These are phyloP conservation scores for Lasioglossum lativentre DNA, from an alignment of 2,888 invertebrate species.

Conservation along the genomic window DNA sequence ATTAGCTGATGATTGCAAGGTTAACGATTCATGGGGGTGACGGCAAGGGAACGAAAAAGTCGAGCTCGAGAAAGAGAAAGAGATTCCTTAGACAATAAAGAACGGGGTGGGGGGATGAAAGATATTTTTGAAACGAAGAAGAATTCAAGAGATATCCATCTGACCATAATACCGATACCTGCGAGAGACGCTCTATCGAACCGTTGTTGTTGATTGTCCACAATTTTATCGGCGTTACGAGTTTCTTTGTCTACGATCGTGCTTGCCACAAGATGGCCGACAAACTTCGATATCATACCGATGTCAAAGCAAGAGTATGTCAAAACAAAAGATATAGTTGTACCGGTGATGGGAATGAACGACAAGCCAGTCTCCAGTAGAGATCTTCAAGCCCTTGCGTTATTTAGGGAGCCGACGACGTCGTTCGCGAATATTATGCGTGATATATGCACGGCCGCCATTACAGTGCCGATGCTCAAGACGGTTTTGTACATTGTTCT, in stretches of 20 bases:
- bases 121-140: constrained; percentile 61
- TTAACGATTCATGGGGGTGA: background rate
- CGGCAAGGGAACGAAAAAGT: constrained; percentile 5
- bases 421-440: constrained; percentile 25
- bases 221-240: constrained; percentile 69
- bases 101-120: constrained; percentile 5
- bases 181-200: constrained; percentile 67
- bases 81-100: constrained; percentile 46
- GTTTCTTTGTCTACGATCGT: constrained; percentile 44
- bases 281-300: constrained; percentile 22
- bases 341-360: constrained; percentile 46
- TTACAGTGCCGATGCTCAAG: constrained; percentile 31
- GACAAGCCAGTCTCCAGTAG: constrained; percentile 44
- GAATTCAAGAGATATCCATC: constrained; percentile 63
- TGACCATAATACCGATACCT: constrained; percentile 76
- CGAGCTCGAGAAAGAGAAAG: background rate
- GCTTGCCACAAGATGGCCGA: constrained; percentile 27
- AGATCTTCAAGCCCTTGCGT: constrained; percentile 44
- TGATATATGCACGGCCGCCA: constrained; percentile 29
- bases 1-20: background rate
- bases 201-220: constrained; percentile 66
- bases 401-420: constrained; percentile 41
- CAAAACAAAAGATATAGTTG: constrained; percentile 54
- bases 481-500: constrained; percentile 51
- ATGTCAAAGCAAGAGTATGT: constrained; percentile 9